Percentiles rank a stretch among this genome's conserved stretches.
Conservation (phyloP, 2,113 vertebrate genomes). For the Sinocyclocheilus maitianheensis region DNA sequence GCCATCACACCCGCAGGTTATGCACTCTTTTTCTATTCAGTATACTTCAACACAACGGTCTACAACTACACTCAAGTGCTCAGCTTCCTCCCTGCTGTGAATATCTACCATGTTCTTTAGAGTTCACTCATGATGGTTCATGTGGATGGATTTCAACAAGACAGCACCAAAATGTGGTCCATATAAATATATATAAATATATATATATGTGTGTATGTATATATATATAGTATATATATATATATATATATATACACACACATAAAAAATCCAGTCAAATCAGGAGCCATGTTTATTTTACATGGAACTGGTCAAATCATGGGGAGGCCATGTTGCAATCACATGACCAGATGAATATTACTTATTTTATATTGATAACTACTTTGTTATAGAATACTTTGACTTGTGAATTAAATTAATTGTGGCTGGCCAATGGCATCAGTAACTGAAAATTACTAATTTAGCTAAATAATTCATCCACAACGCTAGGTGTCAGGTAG, state of each 20-base stretch:
- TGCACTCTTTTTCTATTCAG: background rate
- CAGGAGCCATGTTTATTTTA: background rate
- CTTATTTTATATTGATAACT: background rate
- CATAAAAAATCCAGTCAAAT: background rate
- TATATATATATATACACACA: background rate
- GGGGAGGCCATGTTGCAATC: background rate
- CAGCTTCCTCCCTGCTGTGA: constrained; percentile 6
- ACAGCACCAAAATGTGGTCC: background rate
- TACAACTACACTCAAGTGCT: background rate
- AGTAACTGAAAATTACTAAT: background rate
- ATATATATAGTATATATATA: no score
- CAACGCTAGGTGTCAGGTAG: no score
- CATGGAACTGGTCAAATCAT: background rate
- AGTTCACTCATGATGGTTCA: background rate
- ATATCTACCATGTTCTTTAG: background rate
- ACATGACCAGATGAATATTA: background rate
- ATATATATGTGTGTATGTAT: no score
- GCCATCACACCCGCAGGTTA: background rate
- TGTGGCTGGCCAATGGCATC: background rate
- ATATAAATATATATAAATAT: background rate
- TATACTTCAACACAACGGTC: background rate
- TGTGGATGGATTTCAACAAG: background rate
- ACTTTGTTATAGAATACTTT: background rate
- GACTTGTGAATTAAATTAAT: background rate
- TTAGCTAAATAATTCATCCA: no score